Percentiles rank a stretch among this genome's conserved stretches.
Evolutionary conservation across 2,113 vertebrate genomes (phyloP).

Genomic region (Shinisaurus crocodilurus): DNA sequence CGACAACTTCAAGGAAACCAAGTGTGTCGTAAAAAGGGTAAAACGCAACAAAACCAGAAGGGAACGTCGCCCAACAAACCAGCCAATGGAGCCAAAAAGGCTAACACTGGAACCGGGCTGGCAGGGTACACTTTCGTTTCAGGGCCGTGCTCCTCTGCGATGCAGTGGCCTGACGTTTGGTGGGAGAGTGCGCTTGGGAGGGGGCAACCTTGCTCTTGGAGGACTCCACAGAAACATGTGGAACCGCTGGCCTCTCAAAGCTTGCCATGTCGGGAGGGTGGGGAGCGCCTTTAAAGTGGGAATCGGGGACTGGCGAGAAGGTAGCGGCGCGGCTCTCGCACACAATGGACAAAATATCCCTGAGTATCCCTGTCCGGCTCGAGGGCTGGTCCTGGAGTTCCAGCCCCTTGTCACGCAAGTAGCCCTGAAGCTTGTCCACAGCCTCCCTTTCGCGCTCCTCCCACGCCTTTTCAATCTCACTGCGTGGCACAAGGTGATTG

Average conservation of each 20-base stretch:
- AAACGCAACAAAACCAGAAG: background rate
- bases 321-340: background rate
- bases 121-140: background rate
- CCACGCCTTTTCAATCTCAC: background rate
- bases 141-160: background rate
- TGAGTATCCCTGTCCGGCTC: background rate
- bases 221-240: background rate
- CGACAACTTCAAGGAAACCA: background rate
- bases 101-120: background rate
- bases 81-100: background rate
- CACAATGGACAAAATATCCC: background rate
- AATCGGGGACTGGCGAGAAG: background rate
- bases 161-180: background rate
- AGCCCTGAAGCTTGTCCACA: background rate
- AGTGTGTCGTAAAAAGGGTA: background rate
- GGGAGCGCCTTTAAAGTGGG: too few species aligned
- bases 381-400: background rate
- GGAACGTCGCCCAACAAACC: background rate
- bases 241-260: background rate
- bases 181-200: background rate
- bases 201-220: too few species aligned
- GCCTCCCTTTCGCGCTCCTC: background rate
- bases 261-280: too few species aligned
- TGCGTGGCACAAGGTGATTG: background rate
- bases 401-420: background rate